Conservation (phyloP, 1,140 invertebrate species). For the Manduca sexta region DNA sequence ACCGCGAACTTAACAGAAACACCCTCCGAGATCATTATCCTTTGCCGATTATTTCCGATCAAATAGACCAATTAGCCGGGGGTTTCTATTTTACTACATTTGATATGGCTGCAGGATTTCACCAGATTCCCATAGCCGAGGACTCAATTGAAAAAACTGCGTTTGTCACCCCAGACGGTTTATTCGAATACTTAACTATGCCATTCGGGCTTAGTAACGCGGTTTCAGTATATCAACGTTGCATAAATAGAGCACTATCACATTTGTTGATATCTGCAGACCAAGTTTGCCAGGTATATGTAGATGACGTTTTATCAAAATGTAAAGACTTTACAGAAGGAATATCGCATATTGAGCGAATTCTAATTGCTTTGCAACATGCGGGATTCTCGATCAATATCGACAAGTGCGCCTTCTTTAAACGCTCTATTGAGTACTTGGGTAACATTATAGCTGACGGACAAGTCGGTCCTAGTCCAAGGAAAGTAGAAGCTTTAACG, state of each 20-base stretch:
- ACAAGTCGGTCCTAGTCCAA: conserved; percentile 23
- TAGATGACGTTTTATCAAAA: not conserved
- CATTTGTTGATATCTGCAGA: conserved; percentile 2
- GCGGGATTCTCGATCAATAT: conserved; percentile 31
- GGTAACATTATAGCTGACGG: conserved; percentile 26
- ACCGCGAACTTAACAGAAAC: conserved; percentile 2
- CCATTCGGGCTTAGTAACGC: conserved; percentile 25
- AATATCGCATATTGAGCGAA: conserved; percentile 21
- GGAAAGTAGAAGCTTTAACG: conserved; percentile 27
- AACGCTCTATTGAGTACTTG: conserved; percentile 30
- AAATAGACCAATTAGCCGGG: not conserved
- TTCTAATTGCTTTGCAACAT: conserved; percentile 20
- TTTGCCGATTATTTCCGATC: conserved; percentile 1
- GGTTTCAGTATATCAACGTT: conserved; percentile 15
- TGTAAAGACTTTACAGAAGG: not conserved
- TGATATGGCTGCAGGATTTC: conserved; percentile 31
- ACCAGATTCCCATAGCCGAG: conserved; percentile 47
- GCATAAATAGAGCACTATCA: conserved; percentile 23
- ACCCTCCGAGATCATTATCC: conserved; percentile 15
- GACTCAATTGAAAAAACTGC: conserved; percentile 63
- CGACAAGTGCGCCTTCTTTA: conserved; percentile 28
- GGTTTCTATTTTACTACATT: conserved; percentile 9
- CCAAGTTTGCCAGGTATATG: not conserved
- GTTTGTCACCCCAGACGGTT: conserved; percentile 44
- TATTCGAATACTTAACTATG: conserved; percentile 19